phyloP scores from a whole-genome alignment of 2,113 vertebrate species.

The Neotoma lepida region DNA sequence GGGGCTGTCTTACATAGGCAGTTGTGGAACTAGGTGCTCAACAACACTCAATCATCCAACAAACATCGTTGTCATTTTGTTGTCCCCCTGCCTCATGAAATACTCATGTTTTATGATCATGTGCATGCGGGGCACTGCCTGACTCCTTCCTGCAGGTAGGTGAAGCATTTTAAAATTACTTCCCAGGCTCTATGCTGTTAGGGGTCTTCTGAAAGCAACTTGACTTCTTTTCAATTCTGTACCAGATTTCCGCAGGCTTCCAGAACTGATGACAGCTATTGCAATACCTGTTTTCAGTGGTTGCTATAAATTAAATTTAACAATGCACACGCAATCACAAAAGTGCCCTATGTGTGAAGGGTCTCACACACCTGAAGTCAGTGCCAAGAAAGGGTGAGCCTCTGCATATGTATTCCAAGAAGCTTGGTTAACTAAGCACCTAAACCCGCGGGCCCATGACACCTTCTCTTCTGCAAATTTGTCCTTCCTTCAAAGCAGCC shows the following conservation, averaged over 20 bases:
- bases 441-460: too few relatives aligned
- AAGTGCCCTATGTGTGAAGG: not conserved
- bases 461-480: fast-evolving
- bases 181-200: not conserved
- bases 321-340: not conserved
- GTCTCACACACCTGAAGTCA: not conserved
- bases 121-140: not conserved
- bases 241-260: not conserved
- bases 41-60: not conserved
- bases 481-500: not conserved
- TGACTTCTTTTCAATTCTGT: not conserved
- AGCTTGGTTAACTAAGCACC: fast-evolving
- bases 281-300: not conserved
- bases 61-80: not conserved
- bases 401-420: not conserved
- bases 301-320: not conserved
- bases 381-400: not conserved
- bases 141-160: not conserved
- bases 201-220: not conserved
- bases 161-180: not conserved
- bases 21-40: not conserved
- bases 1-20: too few relatives aligned
- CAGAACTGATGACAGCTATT: not conserved
- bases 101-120: not conserved
- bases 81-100: not conserved